A percentile compares a stretch with the other conserved stretches of the same genome.
phyloP scores from a whole-genome alignment of 2,888 invertebrate genomes.

The Drosophila kambysellisi region DNA sequence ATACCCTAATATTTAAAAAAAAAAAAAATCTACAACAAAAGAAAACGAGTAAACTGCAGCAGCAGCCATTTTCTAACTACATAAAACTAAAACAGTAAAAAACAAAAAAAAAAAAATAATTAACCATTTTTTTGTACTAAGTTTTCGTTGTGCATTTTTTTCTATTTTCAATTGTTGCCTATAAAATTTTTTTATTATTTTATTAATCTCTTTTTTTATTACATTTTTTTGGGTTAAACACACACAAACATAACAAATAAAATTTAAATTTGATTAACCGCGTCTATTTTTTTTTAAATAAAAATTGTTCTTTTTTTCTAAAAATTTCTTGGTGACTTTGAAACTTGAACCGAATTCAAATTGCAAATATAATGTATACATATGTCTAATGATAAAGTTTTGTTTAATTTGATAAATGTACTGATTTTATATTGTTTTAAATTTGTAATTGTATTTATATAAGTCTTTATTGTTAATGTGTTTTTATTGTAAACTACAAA shows the following conservation, averaged over 20 bases:
- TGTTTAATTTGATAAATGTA: slow-evolving; percentile 77
- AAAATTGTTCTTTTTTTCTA: slow-evolving; percentile 35
- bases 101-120: slow-evolving; percentile 35
- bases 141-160: slow-evolving; percentile 55
- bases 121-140: slow-evolving; percentile 51
- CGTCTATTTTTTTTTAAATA: slow-evolving; percentile 32
- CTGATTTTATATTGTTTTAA: slow-evolving; percentile 81
- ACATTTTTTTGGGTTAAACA: slow-evolving; percentile 48
- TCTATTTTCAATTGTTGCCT: slow-evolving; percentile 39
- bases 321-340: slow-evolving; percentile 70
- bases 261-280: slow-evolving; percentile 45
- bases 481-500: slow-evolving; percentile 76
- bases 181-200: slow-evolving; percentile 32
- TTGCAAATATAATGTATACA: slow-evolving; percentile 76
- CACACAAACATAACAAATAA: slow-evolving; percentile 64
- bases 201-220: slow-evolving; percentile 29
- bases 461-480: slow-evolving; percentile 78
- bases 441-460: slow-evolving; percentile 71
- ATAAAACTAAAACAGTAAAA: slow-evolving; percentile 49
- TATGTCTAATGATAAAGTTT: slow-evolving; percentile 66
- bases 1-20: slow-evolving; percentile 46
- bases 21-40: slow-evolving; percentile 14
- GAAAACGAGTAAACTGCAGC: slow-evolving; percentile 53
- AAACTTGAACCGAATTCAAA: slow-evolving; percentile 64
- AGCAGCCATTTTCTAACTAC: slow-evolving; percentile 71